These are phyloP conservation scores for Zootermopsis nevadensis DNA, from an alignment of 2,888 invertebrate genomes.

Conservation along the genomic window DNA sequence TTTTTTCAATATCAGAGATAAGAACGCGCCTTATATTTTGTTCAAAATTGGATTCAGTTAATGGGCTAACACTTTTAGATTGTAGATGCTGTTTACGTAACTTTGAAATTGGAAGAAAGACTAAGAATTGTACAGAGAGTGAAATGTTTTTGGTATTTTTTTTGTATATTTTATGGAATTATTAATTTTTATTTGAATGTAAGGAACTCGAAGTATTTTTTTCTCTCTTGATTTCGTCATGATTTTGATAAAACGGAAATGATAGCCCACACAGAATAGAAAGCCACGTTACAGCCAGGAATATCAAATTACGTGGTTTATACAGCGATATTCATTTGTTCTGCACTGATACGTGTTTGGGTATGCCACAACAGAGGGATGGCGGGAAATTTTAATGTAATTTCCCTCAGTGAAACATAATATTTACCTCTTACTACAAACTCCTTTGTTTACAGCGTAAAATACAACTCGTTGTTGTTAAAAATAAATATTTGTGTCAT, in stretches of 20 bases:
- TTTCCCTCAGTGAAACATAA: too few species aligned
- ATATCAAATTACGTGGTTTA: too few species aligned
- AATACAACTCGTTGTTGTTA: too few species aligned
- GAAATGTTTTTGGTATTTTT: neutral
- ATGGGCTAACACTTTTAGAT: neutral
- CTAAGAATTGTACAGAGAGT: neutral
- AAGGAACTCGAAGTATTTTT: neutral
- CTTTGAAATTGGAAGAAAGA: neutral
- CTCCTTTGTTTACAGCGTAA: too few species aligned
- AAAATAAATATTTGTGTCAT: too few species aligned
- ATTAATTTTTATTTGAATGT: neutral
- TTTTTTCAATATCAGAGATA: neutral
- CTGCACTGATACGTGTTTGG: too few species aligned
- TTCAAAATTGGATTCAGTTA: neutral
- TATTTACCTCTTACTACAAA: too few species aligned
- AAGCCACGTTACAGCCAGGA: neutral
- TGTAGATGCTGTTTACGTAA: neutral
- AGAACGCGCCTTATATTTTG: neutral
- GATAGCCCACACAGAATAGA: neutral
- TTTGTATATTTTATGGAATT: neutral
- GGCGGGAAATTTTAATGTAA: too few species aligned
- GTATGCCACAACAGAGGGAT: too few species aligned
- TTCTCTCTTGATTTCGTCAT: neutral
- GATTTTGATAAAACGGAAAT: neutral
- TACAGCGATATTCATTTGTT: too few species aligned